Base-by-base conservation (phyloP, 2,888 invertebrate genomes). In the Dryadula phaetusa region DNA sequence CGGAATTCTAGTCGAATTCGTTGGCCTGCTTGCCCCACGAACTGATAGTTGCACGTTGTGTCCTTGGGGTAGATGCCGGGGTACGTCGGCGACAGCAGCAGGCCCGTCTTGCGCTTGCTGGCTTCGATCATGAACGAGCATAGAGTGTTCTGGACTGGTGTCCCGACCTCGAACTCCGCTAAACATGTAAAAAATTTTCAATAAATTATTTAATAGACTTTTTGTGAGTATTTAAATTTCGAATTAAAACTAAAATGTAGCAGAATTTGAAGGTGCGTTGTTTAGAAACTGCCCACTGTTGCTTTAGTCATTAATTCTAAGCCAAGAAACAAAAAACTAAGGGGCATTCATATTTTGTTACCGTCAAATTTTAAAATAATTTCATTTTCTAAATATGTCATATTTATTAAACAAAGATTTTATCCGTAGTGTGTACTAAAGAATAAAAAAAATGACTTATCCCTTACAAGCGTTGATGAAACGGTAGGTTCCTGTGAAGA, bases 61-160 rank as follows among this genome's bases (percentile, higher is more conserved):
- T 98, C 97, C 93, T 99, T 99, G 76, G 99, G 99, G 93, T 99
- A 99, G 81, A 98, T 96, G 77, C 99, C 99, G 71, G 99, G 99
- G 94, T 99, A 99, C 72, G 99, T 99, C 72, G 99, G 99, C 69
- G 99, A 98, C 82, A 98, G 94, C 81, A 99, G 96, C 82, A 95
- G 95, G 64, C 99, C 99, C 73, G 95, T 96, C 82, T 95, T 95
- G 85, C 94, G 93, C 86, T 94, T 94, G 79, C 94, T 94, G 74
- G 95, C 95, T 83, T 97, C 95, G 82, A 98, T 96, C 82, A 95
- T 95, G 93, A 96, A 97, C 84, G 97, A 97, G 94, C 99, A 99
- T 79, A 97, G 95, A 70, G 96, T 95, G 83, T 96, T 96, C 76
- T 97, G 96, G 75, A 96, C 95, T 77, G 97, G 97, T 72, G 97